These are phyloP conservation scores for Xenops minutus DNA, from an alignment of 2,797 vertebrate genomes.

Conservation along the genomic window DNA sequence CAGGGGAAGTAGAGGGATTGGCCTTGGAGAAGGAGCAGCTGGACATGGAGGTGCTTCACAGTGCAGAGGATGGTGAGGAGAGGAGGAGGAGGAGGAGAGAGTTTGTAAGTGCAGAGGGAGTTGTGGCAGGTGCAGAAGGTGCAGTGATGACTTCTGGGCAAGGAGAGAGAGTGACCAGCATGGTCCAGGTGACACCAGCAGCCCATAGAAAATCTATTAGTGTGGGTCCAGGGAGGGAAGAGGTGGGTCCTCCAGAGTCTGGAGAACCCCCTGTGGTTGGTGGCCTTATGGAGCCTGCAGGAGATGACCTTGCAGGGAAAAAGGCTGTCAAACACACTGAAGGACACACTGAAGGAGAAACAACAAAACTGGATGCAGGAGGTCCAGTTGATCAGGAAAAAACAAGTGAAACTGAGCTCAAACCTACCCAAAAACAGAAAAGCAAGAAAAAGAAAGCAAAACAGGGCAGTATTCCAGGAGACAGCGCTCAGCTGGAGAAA, in stretches of 20 bases:
- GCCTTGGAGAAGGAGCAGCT: not conserved
- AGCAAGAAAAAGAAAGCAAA: constrained; percentile 49
- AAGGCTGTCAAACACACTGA: not conserved
- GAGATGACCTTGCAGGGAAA: not conserved
- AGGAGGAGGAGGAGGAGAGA: not conserved
- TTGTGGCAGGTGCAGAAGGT: not conserved
- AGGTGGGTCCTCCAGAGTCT: not conserved
- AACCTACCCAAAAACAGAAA: constrained; percentile 25
- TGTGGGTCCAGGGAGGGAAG: not conserved
- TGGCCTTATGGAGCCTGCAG: not conserved
- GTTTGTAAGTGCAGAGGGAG: not conserved
- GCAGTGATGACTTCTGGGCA: not conserved
- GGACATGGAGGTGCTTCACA: accelerated
- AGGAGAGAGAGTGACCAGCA: not conserved
- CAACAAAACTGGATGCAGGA: not conserved
- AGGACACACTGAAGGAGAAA: not conserved
- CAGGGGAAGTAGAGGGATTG: not conserved
- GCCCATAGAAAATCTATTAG: not conserved
- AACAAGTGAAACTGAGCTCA: not conserved
- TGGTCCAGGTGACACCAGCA: not conserved
- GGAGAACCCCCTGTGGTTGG: not conserved
- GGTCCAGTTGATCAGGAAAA: not conserved
- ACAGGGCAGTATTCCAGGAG: not conserved
- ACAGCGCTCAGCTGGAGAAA: not conserved
- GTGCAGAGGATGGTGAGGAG: not conserved